These are phyloP conservation scores for Mycetomoellerius zeteki DNA, from an alignment of 1,140 invertebrate species.

Conservation along the genomic window DNA sequence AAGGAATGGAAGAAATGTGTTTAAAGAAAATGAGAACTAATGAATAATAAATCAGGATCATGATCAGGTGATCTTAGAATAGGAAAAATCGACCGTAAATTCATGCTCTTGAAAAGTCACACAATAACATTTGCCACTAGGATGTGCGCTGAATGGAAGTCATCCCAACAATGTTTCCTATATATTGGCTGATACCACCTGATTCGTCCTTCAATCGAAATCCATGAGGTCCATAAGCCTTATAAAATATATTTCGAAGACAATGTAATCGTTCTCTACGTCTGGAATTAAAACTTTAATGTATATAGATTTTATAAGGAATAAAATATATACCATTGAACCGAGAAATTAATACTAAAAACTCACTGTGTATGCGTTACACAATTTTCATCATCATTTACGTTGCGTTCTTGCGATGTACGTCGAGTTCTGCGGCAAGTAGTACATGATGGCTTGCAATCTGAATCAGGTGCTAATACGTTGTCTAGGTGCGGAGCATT, in stretches of 20 bases:
- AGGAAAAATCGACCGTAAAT: constrained; percentile 56
- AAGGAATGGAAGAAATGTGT: neutral
- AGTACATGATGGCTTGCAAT: constrained; percentile 82
- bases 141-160: constrained; percentile 85
- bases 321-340: neutral
- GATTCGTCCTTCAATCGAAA: constrained; percentile 87
- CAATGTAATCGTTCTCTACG: constrained; percentile 88
- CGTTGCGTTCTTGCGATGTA: constrained; percentile 83
- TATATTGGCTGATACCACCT: constrained; percentile 82
- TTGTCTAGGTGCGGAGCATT: constrained; percentile 85
- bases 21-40: no score
- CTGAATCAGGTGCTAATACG: constrained; percentile 74
- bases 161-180: constrained; percentile 88
- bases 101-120: constrained; percentile 68
- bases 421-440: constrained; percentile 77
- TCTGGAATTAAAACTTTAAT: constrained; percentile 64
- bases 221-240: constrained; percentile 87
- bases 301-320: constrained; percentile 31
- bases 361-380: constrained; percentile 79
- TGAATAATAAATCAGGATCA: no score
- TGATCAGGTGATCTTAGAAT: neutral
- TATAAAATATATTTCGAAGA: constrained; percentile 88
- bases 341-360: neutral
- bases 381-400: constrained; percentile 84
- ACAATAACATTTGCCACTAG: constrained; percentile 82